Conservation (phyloP, 2,113 vertebrate species). For the Fregetta grallaria region DNA sequence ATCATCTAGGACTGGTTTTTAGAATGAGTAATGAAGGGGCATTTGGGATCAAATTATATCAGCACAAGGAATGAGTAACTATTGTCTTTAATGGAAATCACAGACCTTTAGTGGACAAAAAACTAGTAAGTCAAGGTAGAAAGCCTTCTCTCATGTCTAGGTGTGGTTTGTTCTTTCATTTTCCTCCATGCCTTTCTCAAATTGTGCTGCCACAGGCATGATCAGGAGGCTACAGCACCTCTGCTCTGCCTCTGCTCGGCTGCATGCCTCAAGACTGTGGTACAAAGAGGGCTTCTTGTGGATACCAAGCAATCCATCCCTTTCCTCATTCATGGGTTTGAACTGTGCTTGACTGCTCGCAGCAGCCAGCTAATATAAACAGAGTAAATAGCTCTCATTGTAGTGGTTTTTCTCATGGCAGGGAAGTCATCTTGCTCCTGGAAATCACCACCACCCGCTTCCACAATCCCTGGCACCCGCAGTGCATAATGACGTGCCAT, state of each 20-base stretch:
- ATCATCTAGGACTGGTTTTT: neutral
- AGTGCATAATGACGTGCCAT: fast-evolving
- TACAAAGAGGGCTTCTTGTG: neutral
- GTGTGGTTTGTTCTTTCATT: neutral
- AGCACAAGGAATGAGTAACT: neutral
- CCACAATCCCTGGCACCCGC: neutral
- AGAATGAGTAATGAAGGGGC: neutral
- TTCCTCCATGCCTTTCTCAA: neutral
- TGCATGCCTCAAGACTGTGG: fast-evolving
- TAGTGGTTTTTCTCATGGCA: neutral
- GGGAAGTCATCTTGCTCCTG: neutral
- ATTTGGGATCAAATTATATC: neutral
- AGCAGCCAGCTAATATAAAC: neutral
- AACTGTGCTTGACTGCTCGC: neutral
- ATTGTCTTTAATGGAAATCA: neutral
- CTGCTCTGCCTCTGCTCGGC: neutral
- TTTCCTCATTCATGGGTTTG: neutral
- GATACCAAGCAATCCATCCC: neutral
- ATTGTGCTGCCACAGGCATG: neutral
- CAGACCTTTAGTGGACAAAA: neutral
- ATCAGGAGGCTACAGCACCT: neutral
- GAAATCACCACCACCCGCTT: neutral
- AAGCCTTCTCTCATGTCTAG: neutral
- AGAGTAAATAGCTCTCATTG: neutral
- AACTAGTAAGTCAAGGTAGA: neutral